These are phyloP conservation scores for Drosophila silvestris DNA, from an alignment of 2,888 invertebrate species.

Conservation along the genomic window DNA sequence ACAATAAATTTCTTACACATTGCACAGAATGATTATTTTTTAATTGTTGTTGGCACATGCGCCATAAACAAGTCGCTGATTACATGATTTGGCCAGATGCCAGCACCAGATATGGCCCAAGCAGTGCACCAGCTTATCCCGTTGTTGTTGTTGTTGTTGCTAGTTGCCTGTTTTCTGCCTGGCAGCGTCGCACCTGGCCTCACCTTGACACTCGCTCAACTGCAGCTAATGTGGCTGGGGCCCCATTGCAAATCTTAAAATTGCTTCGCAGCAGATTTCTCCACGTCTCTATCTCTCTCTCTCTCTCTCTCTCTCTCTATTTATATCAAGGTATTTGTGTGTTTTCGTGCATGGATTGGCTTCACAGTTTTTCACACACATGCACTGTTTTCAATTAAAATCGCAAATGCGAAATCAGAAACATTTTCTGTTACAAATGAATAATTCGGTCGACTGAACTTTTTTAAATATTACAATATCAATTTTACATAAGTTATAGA, in stretches of 20 bases:
- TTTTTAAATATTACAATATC: background rate
- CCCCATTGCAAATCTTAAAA: conserved; percentile 30
- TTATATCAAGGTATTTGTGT: background rate
- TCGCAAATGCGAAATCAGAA: background rate
- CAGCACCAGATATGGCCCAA: conserved; percentile 45
- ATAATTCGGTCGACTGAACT: background rate
- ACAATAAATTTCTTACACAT: conserved; percentile 66
- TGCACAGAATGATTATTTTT: conserved; percentile 11
- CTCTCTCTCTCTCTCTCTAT: background rate
- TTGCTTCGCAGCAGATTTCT: conserved; percentile 3
- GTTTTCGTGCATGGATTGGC: conserved; percentile 14
- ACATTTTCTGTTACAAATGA: background rate
- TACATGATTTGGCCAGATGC: conserved; percentile 81
- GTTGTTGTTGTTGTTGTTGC: conserved; percentile 28
- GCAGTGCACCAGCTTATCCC: conserved; percentile 24
- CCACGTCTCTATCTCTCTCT: background rate
- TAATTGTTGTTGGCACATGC: conserved; percentile 69
- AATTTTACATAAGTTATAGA: background rate
- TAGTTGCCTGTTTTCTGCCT: conserved; percentile 71
- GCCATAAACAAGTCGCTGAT: conserved; percentile 78
- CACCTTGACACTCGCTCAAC: conserved; percentile 79
- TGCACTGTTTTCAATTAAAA: conserved; percentile 55
- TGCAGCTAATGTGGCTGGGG: conserved; percentile 73
- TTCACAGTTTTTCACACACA: conserved; percentile 31
- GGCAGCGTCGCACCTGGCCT: conserved; percentile 71